Evolutionary conservation across 2,113 vertebrate genomes (phyloP), one percentile per base, ranked within the genome.

Genomic region (Pontoporia blainvillei): DNA sequence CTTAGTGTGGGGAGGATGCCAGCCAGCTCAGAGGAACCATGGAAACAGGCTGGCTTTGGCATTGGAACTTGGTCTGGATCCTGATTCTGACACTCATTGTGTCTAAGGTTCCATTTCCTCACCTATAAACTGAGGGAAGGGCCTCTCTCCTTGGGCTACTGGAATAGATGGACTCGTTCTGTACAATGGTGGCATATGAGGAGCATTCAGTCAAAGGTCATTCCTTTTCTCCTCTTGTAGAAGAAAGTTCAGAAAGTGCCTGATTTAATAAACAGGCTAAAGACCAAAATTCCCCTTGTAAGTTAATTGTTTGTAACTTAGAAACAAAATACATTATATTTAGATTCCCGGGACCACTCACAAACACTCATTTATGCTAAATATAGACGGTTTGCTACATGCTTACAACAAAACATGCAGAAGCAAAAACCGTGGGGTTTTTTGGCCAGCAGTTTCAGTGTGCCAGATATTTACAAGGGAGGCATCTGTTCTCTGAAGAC

Each of bases 271-370:
- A 81, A 64, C 9, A 14, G 31, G 82, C 29, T 17, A 71, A 69
- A 93, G 34, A 69, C 41, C 90, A 75, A 91, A 79, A 59, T 59
- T 36, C 29, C 46, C 14, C 81, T 52, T 36, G 34, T 18, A 20
- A 41, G 25, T 62, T 27, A 49, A 36, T 71, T 49, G 67, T 8
- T 27, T 73, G 23, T 85, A 73, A 85, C 18, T 85, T 95, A 82
- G 83, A 92, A 95, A 54, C 34, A 73, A 62, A 66, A 73, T 86
- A 31, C 10, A 15, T 85, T 86, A 46, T 79, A 82, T 82, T 95
- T 91, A 61, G 59, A 52, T 41, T 76, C 13, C 17, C n/a, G 82
- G 86, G 91, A 78, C 54, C 59, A 29, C 61, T 66, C 52, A 69
- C 49, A 87, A 76, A 78, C 49, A 49, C n/a, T 59, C 44, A 41